Conservation (phyloP, 2,113 vertebrate species). For the Zosterops borbonicus region DNA sequence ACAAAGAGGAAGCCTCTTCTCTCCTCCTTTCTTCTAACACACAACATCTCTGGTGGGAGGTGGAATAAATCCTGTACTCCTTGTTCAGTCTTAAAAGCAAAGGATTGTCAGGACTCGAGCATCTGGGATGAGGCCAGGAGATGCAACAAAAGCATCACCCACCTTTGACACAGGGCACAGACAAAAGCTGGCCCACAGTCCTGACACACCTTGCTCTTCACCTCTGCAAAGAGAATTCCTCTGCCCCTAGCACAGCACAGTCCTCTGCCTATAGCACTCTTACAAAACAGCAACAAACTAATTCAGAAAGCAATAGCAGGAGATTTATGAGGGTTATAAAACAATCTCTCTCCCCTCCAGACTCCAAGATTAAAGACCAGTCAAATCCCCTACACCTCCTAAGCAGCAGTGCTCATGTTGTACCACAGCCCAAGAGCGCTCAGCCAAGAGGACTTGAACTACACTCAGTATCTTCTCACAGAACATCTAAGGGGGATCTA, state of each 20-base stretch:
- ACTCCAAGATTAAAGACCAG: slow-evolving; percentile 1
- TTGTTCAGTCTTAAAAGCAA: neutral
- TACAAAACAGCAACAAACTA: neutral
- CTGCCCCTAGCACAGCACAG: neutral
- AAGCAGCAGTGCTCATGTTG: neutral
- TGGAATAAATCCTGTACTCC: neutral
- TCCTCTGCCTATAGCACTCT: neutral
- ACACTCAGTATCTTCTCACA: neutral
- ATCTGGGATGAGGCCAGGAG: neutral
- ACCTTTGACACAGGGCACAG: neutral
- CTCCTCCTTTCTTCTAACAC: neutral
- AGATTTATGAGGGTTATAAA: neutral
- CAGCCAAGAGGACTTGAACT: neutral
- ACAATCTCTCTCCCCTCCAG: neutral
- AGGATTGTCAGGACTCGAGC: neutral
- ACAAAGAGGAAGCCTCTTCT: neutral
- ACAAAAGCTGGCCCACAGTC: neutral
- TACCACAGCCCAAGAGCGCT: neutral
- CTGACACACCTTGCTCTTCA: neutral
- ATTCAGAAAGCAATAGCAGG: neutral
- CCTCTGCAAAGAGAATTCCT: neutral
- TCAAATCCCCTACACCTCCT: neutral
- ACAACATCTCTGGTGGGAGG: neutral
- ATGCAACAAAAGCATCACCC: neutral
- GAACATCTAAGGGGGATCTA: neutral